phyloP scores from a whole-genome alignment of 2,888 invertebrate species.

The Meteorus cinctellus region DNA sequence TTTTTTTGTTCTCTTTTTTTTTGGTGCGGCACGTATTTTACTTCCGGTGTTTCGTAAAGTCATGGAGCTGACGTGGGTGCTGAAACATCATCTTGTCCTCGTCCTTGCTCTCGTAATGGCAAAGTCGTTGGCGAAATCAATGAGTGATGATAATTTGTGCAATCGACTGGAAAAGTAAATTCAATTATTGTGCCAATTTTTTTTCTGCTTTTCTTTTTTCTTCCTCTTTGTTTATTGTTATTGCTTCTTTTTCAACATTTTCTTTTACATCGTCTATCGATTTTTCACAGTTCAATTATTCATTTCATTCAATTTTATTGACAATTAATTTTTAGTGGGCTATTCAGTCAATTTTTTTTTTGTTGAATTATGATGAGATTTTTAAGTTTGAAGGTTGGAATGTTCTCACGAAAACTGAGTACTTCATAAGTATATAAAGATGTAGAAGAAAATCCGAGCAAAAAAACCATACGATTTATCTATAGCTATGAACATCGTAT shows the following conservation, averaged over 20 bases:
- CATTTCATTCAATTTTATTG: background rate
- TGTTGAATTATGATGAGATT: background rate
- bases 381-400: background rate
- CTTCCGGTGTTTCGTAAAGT: slow-evolving; percentile 11
- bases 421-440: background rate
- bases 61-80: slow-evolving; percentile 51
- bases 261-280: background rate
- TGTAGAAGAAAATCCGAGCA: background rate
- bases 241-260: background rate
- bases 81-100: slow-evolving; percentile 51
- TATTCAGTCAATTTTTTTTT: background rate
- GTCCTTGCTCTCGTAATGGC: slow-evolving; percentile 58
- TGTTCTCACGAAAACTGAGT: background rate
- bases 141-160: slow-evolving; percentile 70
- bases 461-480: background rate
- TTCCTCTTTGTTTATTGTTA: background rate
- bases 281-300: background rate
- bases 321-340: background rate
- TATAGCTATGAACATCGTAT: too few relatives aligned
- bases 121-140: slow-evolving; percentile 52
- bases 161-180: slow-evolving; percentile 70
- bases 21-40: background rate
- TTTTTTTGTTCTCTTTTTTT: background rate
- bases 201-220: too few relatives aligned
- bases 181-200: slow-evolving; percentile 20